These are phyloP conservation scores for Grallaria varia DNA, from an alignment of 2,113 vertebrate species.

Conservation along the genomic window DNA sequence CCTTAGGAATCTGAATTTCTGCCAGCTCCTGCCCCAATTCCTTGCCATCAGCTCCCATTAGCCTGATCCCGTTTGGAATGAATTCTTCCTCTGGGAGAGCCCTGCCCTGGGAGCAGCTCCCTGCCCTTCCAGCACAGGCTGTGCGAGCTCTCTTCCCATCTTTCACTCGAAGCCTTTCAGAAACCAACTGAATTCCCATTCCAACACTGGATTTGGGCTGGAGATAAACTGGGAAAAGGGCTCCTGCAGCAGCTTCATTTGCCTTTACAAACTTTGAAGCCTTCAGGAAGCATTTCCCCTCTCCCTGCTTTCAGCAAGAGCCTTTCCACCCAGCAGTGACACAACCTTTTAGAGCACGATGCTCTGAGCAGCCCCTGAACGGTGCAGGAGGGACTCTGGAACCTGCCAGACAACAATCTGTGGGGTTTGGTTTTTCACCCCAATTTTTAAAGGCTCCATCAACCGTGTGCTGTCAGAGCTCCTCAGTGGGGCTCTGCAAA, in stretches of 20 bases:
- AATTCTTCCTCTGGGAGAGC: not conserved
- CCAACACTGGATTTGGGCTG: accelerated
- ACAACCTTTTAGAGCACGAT: not conserved
- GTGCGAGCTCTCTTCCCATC: not conserved
- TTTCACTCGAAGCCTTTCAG: not conserved
- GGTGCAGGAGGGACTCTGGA: not conserved
- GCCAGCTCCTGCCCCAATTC: not conserved
- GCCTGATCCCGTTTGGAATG: not conserved
- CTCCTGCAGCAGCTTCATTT: not conserved
- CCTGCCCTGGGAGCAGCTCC: not conserved
- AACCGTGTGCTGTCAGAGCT: not conserved
- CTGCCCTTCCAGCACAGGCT: not conserved
- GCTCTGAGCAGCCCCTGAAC: not conserved
- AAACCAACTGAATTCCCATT: accelerated
- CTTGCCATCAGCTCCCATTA: not conserved
- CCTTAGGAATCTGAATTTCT: not conserved
- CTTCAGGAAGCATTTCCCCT: not conserved
- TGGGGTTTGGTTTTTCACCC: not conserved
- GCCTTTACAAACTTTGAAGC: not conserved
- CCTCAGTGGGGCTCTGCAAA: conserved; percentile 25
- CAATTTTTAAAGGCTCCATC: not conserved
- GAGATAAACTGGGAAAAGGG: not conserved
- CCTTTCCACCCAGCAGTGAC: not conserved
- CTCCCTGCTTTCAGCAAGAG: not conserved
- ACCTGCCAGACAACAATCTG: not conserved